Evolutionary conservation across 2,888 invertebrate genomes (phyloP), one percentile per base, ranked within the genome.

Genomic region (Hybos culiciformis): DNA sequence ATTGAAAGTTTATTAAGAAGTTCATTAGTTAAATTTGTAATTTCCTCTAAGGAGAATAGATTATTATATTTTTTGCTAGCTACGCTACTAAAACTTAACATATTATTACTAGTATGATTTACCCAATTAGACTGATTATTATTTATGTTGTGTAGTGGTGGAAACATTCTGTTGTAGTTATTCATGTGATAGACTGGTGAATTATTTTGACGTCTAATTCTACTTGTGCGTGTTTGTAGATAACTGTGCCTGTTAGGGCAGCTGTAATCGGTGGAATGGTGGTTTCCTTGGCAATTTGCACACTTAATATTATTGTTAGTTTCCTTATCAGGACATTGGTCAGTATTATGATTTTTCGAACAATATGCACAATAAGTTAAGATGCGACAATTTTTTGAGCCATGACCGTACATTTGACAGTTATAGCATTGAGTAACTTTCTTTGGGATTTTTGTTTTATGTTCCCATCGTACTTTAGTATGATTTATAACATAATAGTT

Each of bases 241-340:
- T 15, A 39, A 18, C 29, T 39, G 17, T 18, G 14, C 11, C 4
- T 24, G 29, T 12, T 39, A 31, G 38, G 38, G 17, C 38, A 38
- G 9, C 24, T 17, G 23, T 23, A 8, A 38, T 21, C 23, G 6
- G 38, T 39, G 12, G 29, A 29, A n/a, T 39, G 26, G 12, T 39
- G 39, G n/a, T 31, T 15, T 15, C 39, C 39, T 4, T 39, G 39
- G 18, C 31, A 39, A 39, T 39, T 31, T 29, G 39, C 29, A 31
- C 39, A 39, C 29, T 39, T 26, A 7, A 39, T 31, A 14, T 12
- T n/a, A 15, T 38, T 23, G 5, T 21, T n/a, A 21, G 20, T n/a
- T n/a, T n/a, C n/a, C n/a, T n/a, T n/a, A n/a, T n/a, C n/a, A n/a
- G n/a, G 15, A 24, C 23, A 38, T 24, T 38, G 23, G 9, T 21